phyloP scores from a whole-genome alignment of 2,113 vertebrate genomes.

The Abramis brama region DNA sequence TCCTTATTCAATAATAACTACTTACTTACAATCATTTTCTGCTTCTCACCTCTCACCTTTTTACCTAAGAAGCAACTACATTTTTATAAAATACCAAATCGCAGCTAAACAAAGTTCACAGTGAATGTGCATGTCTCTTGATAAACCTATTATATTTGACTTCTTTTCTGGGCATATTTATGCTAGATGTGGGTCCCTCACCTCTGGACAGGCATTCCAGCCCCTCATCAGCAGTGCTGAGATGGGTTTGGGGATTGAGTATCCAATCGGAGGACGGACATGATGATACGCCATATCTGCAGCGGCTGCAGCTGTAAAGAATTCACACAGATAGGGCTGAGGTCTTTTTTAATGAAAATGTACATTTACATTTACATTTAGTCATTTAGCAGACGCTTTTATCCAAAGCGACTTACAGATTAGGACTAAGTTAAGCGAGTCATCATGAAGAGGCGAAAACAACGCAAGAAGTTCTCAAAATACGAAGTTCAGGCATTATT shows the following conservation, averaged over 20 bases:
- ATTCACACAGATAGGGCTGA: background rate
- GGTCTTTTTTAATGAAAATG: background rate
- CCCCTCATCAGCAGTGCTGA: slow-evolving; percentile 88
- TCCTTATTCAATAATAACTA: background rate
- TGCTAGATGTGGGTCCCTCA: slow-evolving; percentile 63
- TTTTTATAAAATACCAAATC: too few species aligned
- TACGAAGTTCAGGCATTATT: too few species aligned
- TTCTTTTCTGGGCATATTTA: background rate
- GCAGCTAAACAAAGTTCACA: background rate
- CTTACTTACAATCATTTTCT: background rate
- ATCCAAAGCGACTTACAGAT: too few species aligned
- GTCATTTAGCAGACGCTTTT: too few species aligned
- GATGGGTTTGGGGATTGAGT: slow-evolving; percentile 92
- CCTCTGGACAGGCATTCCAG: slow-evolving; percentile 92
- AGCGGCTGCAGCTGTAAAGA: slow-evolving; percentile 82
- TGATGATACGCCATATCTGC: slow-evolving; percentile 97
- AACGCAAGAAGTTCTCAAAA: too few species aligned
- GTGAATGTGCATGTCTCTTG: background rate
- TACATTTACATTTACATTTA: too few species aligned
- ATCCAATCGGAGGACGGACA: slow-evolving; percentile 89
- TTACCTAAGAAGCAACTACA: background rate
- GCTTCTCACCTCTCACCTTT: background rate
- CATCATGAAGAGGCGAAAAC: too few species aligned
- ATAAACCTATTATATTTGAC: background rate
- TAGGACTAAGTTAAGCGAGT: too few species aligned